These are phyloP conservation scores for Trididemnum clinides DNA, from an alignment of 23 tunicate species.

Conservation along the genomic window DNA sequence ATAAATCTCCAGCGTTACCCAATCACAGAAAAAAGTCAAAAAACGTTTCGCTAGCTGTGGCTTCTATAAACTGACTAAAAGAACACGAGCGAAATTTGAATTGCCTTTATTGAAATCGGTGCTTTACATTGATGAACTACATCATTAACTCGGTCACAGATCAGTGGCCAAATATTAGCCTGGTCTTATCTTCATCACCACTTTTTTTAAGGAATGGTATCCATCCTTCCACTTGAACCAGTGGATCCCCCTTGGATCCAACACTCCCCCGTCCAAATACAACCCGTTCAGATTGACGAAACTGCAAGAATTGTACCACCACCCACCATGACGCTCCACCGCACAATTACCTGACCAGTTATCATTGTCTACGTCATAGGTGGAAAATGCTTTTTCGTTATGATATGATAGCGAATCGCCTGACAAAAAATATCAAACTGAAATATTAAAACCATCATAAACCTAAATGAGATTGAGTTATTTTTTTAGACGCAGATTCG, in stretches of 20 bases:
- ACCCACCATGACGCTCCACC: constrained; percentile 59
- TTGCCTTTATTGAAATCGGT: too few species aligned
- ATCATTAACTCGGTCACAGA: too few species aligned
- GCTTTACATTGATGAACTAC: too few species aligned
- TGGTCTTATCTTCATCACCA: constrained; percentile 74
- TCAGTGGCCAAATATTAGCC: too few species aligned
- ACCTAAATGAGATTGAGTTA: too few species aligned
- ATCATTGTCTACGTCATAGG: constrained; percentile 12
- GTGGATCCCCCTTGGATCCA: constrained; percentile 41
- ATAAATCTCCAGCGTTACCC: too few species aligned
- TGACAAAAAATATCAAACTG: not conserved
- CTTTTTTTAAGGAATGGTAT: constrained; percentile 57
- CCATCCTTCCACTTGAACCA: constrained; percentile 76
- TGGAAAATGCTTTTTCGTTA: not conserved
- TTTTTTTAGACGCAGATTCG: too few species aligned
- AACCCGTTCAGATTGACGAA: constrained; percentile 69
- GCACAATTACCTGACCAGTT: constrained; percentile 56
- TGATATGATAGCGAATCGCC: constrained; percentile 11
- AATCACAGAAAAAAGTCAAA: too few species aligned
- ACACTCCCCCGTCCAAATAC: constrained; percentile 32
- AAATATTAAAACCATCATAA: too few species aligned
- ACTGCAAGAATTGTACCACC: constrained; percentile 83
- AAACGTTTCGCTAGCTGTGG: too few species aligned
- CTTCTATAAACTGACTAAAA: too few species aligned
- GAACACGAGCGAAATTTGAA: too few species aligned